Conservation (phyloP, 2,113 vertebrate genomes). For the Pseudorhombus dupliciocellatus region DNA sequence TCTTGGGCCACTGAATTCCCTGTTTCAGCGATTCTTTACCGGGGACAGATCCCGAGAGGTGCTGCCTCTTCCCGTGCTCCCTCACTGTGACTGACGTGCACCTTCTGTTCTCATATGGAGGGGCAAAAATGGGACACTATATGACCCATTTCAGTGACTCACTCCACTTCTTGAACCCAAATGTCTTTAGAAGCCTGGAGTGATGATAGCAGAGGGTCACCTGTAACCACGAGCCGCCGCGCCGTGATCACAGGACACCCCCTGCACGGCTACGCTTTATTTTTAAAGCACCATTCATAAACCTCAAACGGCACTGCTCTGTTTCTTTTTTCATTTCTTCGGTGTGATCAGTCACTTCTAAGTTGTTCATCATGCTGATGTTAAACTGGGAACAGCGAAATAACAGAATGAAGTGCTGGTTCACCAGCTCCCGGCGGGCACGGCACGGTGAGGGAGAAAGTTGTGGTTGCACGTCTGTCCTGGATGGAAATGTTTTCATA, state of each 20-base stretch:
- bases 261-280: not conserved
- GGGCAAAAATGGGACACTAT: slow-evolving; percentile 73
- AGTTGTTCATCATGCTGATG: not conserved
- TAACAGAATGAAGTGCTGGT: slow-evolving; percentile 36
- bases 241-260: no score
- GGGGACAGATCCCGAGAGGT: slow-evolving; percentile 79
- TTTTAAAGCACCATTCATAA: not conserved
- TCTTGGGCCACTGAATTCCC: slow-evolving; percentile 78
- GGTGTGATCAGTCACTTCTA: not conserved
- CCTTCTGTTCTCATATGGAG: slow-evolving; percentile 79
- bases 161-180: slow-evolving; percentile 52
- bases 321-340: not conserved
- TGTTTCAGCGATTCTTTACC: slow-evolving; percentile 81
- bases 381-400: slow-evolving; percentile 21
- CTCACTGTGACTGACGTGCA: slow-evolving; percentile 77
- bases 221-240: not conserved
- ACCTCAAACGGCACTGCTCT: not conserved
- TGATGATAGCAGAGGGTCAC: slow-evolving; percentile 43
- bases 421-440: slow-evolving; percentile 54
- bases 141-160: slow-evolving; percentile 80
- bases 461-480: slow-evolving; percentile 44
- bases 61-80: slow-evolving; percentile 65
- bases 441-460: slow-evolving; percentile 47
- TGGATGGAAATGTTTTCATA: slow-evolving; percentile 78
- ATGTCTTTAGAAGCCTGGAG: slow-evolving; percentile 50